phyloP scores from a whole-genome alignment of 1,140 invertebrate genomes.

The Drosophila guanche region DNA sequence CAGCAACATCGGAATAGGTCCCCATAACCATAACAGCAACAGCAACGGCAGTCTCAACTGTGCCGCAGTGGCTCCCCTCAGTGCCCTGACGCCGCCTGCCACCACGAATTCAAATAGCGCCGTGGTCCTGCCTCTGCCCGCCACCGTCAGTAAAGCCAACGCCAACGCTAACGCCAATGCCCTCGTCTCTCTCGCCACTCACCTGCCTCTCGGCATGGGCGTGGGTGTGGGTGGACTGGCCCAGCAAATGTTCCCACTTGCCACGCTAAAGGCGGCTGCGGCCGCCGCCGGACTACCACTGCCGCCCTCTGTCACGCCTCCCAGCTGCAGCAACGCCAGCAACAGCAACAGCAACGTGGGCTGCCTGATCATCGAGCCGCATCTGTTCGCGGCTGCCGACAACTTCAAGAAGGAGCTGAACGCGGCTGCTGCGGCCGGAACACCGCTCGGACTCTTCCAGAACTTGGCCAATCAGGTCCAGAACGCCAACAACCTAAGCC shows the following conservation, averaged over 20 bases:
- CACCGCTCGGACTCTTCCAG: slow-evolving; percentile 68
- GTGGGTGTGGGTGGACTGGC: slow-evolving; percentile 35
- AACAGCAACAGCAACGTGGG: slow-evolving; percentile 58
- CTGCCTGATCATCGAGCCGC: slow-evolving; percentile 81
- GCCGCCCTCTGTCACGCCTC: slow-evolving; percentile 44
- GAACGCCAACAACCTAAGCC: slow-evolving; percentile 41
- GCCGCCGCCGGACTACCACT: slow-evolving; percentile 64
- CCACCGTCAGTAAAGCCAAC: slow-evolving; percentile 50
- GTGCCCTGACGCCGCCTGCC: slow-evolving; percentile 48
- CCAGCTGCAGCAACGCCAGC: slow-evolving; percentile 39
- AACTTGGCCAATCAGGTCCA: slow-evolving; percentile 65
- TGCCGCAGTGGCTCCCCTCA: slow-evolving; percentile 62
- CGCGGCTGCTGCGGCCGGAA: slow-evolving; percentile 58
- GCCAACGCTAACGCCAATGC: slow-evolving; percentile 29
- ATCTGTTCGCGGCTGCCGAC: slow-evolving; percentile 74
- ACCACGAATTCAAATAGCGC: slow-evolving; percentile 45
- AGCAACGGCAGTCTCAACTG: slow-evolving; percentile 65
- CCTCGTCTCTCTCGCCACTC: slow-evolving; percentile 53
- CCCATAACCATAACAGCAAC: slow-evolving; percentile 49
- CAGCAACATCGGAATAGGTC: slow-evolving; percentile 26
- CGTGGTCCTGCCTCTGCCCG: slow-evolving; percentile 61
- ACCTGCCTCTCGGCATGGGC: slow-evolving; percentile 46
- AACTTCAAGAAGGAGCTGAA: slow-evolving; percentile 78
- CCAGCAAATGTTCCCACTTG: slow-evolving; percentile 66
- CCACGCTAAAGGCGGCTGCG: slow-evolving; percentile 66